A percentile compares a stretch with the other conserved stretches of the same genome.
Conservation (phyloP, 2,797 vertebrate genomes). For the Sebastes cheni region DNA sequence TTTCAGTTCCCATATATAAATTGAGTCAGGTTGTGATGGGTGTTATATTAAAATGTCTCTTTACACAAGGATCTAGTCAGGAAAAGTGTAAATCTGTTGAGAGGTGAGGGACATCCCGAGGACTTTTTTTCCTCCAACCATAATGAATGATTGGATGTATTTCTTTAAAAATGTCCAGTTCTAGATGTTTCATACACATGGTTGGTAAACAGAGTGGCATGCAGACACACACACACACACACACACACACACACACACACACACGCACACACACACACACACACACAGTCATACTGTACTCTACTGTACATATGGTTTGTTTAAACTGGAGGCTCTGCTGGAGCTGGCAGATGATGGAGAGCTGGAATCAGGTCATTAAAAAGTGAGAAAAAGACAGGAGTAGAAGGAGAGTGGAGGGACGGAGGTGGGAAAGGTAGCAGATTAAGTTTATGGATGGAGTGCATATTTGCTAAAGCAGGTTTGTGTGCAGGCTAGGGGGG, state of each 20-base stretch:
- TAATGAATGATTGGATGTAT: background rate
- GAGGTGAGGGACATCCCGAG: background rate
- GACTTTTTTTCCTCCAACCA: background rate
- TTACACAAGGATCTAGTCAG: background rate
- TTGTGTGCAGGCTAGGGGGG: background rate
- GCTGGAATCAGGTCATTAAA: constrained; percentile 27
- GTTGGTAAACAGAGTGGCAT: constrained; percentile 11
- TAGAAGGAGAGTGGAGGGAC: background rate
- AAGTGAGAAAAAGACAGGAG: constrained; percentile 12
- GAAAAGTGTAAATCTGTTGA: background rate
- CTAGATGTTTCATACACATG: background rate
- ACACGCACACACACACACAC: background rate
- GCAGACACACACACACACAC: background rate
- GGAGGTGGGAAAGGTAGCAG: background rate
- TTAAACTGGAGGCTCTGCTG: constrained; percentile 24
- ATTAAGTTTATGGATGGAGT: constrained; percentile 28
- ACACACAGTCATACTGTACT: constrained; percentile 18
- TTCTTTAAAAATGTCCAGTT: constrained; percentile 9
- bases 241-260: background rate
- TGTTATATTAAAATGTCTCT: background rate
- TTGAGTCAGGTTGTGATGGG: background rate
- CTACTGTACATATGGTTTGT: constrained; percentile 31
- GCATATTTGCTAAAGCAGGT: background rate
- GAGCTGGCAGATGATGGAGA: constrained; percentile 24
- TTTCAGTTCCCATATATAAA: background rate